Percentiles rank a stretch among this genome's conserved stretches.
phyloP scores from a whole-genome alignment of 1,140 invertebrate genomes.

The Drosophila nikananu region DNA sequence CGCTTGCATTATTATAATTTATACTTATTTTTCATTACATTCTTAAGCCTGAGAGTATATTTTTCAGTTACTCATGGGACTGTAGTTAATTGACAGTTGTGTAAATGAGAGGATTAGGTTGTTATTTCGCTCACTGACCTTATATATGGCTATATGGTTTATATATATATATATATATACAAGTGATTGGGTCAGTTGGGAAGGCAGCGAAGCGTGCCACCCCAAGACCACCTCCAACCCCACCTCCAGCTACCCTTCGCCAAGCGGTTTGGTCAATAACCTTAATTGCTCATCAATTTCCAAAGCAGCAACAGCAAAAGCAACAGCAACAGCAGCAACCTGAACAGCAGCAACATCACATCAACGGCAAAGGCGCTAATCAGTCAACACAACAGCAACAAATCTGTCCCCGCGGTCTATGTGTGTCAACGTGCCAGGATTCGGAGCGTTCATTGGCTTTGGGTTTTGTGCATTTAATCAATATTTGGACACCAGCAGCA shows the following conservation, averaged over 20 bases:
- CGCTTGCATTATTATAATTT: no score
- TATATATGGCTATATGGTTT: constrained; percentile 1
- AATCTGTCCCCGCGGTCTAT: constrained; percentile 26
- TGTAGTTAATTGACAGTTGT: not conserved
- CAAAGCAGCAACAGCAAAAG: constrained; percentile 20
- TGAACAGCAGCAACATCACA: constrained; percentile 21
- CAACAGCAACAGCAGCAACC: constrained; percentile 16
- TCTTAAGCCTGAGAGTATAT: not conserved
- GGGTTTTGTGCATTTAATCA: constrained; percentile 60
- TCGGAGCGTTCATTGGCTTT: constrained; percentile 42
- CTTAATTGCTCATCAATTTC: constrained; percentile 80
- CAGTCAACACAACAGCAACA: constrained; percentile 50
- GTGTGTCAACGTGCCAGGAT: constrained; percentile 61
- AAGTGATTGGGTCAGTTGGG: constrained; percentile 44
- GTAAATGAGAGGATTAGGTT: not conserved
- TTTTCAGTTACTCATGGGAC: not conserved
- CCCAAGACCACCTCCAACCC: constrained; percentile 12
- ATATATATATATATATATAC: constrained; percentile 11
- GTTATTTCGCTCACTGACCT: constrained; percentile 25
- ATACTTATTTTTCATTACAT: not conserved
- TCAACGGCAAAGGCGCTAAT: constrained; percentile 52
- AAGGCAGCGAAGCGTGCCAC: constrained; percentile 59
- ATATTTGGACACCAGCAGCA: constrained; percentile 47
- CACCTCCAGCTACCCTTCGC: constrained; percentile 10
- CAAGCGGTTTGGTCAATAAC: constrained; percentile 68